Base-by-base conservation (phyloP, 2,888 invertebrate species). In the Troglohyphantes excavatus region DNA sequence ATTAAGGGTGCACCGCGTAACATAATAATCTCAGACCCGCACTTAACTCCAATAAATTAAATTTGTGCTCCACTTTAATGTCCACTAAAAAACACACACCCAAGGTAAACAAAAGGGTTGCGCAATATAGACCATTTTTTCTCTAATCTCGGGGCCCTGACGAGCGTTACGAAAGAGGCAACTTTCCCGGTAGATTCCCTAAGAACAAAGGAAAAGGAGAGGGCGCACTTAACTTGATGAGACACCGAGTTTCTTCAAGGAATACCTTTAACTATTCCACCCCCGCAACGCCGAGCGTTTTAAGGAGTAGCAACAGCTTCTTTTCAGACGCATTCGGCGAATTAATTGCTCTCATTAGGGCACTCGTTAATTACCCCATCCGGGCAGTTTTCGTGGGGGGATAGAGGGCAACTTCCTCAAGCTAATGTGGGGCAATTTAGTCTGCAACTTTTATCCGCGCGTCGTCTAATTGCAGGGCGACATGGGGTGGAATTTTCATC, bases 341-440 rank as follows among this genome's bases (percentile, higher is more conserved):
- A 87, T 87, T 87, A 87, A 87, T 87, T 79, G 79, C 87, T 63
- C 87, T 87, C 87, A 87, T 87, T 87, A 87, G 79, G 72, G 33
- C 61, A 73, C 72, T 79, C 79, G 87, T 87, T 87, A 87, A 87
- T 87, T 87, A 87, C 87, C 87, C 39, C 68, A 78, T 84, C 27
- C 78, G 43, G 79, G 87, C 70, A 43, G 63, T 63, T 75, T 78
- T 68, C 13, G 17, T 39, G 39, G 23, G 43, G 59, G 85, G 53
- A n/a, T n/a, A n/a, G n/a, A 29, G 70, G 17, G 33, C 78, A 86
- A 78, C 85, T 78, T 86, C 67, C 84, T 19, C 21, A 29, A 29
- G 46, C 61, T 23, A 86, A 86, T 85, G 85, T 43, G 78, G 53
- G 53, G 85, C 70, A 78, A 86, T 86, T 86, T 86, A 61, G 78